Percentiles rank a stretch among this genome's conserved stretches.
phyloP scores from a whole-genome alignment of 2,797 vertebrate genomes.

The Kryptopterus vitreolus region DNA sequence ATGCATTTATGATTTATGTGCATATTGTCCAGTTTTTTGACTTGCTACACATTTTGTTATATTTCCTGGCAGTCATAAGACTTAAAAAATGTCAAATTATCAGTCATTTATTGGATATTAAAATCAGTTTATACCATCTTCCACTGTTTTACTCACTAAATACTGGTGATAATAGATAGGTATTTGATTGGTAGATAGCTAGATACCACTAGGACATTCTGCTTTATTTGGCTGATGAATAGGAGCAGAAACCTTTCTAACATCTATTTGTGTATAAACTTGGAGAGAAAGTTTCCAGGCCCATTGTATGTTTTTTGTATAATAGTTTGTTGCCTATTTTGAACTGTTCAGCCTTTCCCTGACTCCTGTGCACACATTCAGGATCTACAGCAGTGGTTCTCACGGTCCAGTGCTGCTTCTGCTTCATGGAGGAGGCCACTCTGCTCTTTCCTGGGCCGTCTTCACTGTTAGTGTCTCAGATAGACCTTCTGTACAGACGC shows the following conservation, averaged over 20 bases:
- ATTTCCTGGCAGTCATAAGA: not conserved
- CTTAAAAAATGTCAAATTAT: too few species aligned
- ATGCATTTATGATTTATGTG: not conserved
- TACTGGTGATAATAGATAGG: too few species aligned
- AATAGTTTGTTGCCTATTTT: not conserved
- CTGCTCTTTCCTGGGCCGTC: constrained; percentile 97
- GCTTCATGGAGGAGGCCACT: constrained; percentile 95
- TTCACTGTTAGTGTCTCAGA: constrained; percentile 84
- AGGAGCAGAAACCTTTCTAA: not conserved
- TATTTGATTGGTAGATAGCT: too few species aligned
- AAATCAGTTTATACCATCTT: too few species aligned
- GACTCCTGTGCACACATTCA: constrained; percentile 90
- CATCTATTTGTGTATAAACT: not conserved
- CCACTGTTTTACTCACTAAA: too few species aligned
- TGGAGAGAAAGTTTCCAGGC: not conserved
- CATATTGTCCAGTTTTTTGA: not conserved
- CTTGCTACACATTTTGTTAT: not conserved
- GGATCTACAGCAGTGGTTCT: constrained; percentile 92
- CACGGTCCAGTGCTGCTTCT: constrained; percentile 91
- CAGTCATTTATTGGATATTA: not conserved
- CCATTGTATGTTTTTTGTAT: not conserved
- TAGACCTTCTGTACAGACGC: constrained; percentile 19
- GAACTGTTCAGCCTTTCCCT: constrained; percentile 69
- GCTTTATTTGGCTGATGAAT: not conserved
- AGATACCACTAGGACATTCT: not conserved